Percentiles rank a stretch among this genome's conserved stretches.
Conservation (phyloP, 1,140 invertebrate genomes). For the Pararge aegeria region DNA sequence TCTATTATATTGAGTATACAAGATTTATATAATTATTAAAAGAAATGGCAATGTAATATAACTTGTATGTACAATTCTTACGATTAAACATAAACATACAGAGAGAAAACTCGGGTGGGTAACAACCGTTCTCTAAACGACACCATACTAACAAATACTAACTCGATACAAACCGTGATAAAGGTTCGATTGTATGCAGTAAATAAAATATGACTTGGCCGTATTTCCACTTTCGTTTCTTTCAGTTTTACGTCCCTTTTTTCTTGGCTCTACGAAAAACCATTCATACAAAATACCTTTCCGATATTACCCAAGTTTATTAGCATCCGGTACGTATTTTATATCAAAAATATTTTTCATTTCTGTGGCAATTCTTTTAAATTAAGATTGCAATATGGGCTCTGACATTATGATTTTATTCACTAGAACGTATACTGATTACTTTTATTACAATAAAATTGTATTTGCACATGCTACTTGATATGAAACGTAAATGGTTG, state of each 20-base stretch:
- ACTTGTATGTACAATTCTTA: conserved; percentile 2
- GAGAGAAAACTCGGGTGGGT: conserved; percentile 12
- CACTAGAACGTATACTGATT: neutral
- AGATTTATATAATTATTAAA: neutral
- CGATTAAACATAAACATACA: conserved; percentile 10
- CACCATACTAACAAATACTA: conserved; percentile 59
- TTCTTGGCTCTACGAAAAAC: conserved; percentile 59
- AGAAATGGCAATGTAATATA: neutral
- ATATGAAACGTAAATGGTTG: too few species aligned
- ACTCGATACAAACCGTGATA: conserved; percentile 75
- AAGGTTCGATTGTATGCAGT: conserved; percentile 79
- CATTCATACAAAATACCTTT: conserved; percentile 77
- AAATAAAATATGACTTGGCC: conserved; percentile 79
- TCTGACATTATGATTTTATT: conserved; percentile 11
- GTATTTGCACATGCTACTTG: neutral
- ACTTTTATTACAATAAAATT: neutral
- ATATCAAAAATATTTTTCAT: conserved; percentile 67
- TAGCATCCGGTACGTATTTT: conserved; percentile 72
- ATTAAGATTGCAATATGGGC: conserved; percentile 36
- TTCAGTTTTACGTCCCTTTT: conserved; percentile 73
- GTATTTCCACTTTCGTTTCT: conserved; percentile 76
- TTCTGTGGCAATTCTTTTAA: conserved; percentile 47
- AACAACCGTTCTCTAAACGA: conserved; percentile 51
- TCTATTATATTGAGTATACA: too few species aligned
- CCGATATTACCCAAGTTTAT: conserved; percentile 74